These are phyloP conservation scores for Lepidotrigona ventralis DNA, from an alignment of 1,140 invertebrate species.

Conservation along the genomic window DNA sequence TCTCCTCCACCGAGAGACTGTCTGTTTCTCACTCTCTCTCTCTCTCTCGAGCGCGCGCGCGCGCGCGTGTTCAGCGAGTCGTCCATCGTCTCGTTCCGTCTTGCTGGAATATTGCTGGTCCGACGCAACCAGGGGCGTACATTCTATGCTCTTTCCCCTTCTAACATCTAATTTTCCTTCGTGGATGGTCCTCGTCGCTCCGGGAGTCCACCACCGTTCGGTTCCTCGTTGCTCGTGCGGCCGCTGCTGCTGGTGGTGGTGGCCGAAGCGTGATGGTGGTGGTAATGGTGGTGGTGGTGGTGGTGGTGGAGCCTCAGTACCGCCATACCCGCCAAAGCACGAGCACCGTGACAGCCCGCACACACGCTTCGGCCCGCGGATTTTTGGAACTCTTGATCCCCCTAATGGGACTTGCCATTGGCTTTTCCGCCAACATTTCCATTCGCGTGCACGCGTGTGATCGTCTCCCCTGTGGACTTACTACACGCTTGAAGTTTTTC, in stretches of 20 bases:
- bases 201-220: conserved; percentile 55
- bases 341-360: conserved; percentile 67
- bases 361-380: conserved; percentile 39
- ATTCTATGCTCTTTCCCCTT: conserved; percentile 57
- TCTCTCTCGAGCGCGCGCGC: background rate
- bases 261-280: conserved; percentile 28
- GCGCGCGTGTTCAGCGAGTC: background rate
- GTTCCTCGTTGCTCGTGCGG: conserved; percentile 47
- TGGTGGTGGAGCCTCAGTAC: conserved; percentile 73
- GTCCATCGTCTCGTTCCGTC: conserved; percentile 25
- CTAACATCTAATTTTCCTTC: conserved; percentile 72
- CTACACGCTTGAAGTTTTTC: background rate
- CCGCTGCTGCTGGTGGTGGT: conserved; percentile 33
- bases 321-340: conserved; percentile 78
- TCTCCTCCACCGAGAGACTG: no score
- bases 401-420: background rate
- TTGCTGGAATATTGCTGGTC: background rate
- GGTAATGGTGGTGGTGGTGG: conserved; percentile 29
- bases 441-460: background rate
- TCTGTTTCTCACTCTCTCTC: conserved; percentile 1
- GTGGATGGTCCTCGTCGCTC: conserved; percentile 67
- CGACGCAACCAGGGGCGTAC: conserved; percentile 29
- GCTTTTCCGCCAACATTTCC: background rate
- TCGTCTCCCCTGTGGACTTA: background rate
- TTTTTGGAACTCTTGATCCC: conserved; percentile 20